These are phyloP conservation scores for Drosophila colorata DNA, from an alignment of 2,888 invertebrate genomes.

Conservation along the genomic window DNA sequence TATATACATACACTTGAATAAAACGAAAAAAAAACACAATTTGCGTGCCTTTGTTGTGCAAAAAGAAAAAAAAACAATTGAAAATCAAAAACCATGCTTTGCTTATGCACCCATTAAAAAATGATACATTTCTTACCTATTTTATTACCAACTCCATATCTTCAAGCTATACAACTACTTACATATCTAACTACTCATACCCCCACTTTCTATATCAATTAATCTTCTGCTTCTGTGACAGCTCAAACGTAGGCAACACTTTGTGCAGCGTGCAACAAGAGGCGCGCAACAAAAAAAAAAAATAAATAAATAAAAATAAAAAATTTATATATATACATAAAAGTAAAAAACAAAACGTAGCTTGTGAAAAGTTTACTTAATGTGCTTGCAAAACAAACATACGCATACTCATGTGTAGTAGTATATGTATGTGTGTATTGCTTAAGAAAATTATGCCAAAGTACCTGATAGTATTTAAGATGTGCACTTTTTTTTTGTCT, in stretches of 20 bases:
- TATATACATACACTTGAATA: slow-evolving; percentile 3
- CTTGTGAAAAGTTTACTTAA: slow-evolving; percentile 13
- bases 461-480: slow-evolving; percentile 83
- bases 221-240: slow-evolving; percentile 1
- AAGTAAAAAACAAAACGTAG: neutral
- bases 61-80: neutral
- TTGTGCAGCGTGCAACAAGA: slow-evolving; percentile 13
- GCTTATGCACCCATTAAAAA: slow-evolving; percentile 6
- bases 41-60: slow-evolving; percentile 48
- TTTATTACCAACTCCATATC: slow-evolving; percentile 26
- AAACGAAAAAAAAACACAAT: neutral
- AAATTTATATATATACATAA: neutral
- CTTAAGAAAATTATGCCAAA: slow-evolving; percentile 80
- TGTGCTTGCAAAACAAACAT: slow-evolving; percentile 33
- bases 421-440: slow-evolving; percentile 7
- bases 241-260: slow-evolving; percentile 31
- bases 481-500: slow-evolving; percentile 34
- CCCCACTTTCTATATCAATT: slow-evolving; percentile 9
- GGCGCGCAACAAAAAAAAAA: slow-evolving; percentile 17
- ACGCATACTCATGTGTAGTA: slow-evolving; percentile 2
- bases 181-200: slow-evolving; percentile 22
- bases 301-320: slow-evolving; percentile 15
- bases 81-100: slow-evolving; percentile 12
- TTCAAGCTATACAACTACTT: slow-evolving; percentile 10
- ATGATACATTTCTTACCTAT: neutral